These are phyloP conservation scores for Caenorhabditis imperialis DNA, from an alignment of 2,888 invertebrate species.

Conservation along the genomic window DNA sequence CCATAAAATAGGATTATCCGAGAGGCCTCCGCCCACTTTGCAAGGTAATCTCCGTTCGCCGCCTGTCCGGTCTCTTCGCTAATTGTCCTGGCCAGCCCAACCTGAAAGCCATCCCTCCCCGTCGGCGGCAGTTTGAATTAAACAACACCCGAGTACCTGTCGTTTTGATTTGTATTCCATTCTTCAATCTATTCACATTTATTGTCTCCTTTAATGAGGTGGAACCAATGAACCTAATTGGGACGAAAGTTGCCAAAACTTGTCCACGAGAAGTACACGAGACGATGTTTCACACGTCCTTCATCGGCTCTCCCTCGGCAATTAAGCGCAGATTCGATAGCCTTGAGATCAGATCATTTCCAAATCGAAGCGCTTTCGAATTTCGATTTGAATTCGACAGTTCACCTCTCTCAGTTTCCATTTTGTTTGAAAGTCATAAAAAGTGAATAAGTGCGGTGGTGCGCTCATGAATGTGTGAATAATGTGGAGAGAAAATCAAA, in stretches of 20 bases:
- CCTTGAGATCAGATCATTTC: conserved; percentile 25
- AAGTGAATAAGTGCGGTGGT: too few relatives aligned
- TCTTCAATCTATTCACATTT: conserved; percentile 1
- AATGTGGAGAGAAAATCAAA: conserved; percentile 12
- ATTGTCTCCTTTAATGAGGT: conserved; percentile 41
- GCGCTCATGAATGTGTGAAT: not conserved
- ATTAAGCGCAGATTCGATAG: conserved; percentile 16
- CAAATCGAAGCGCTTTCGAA: conserved; percentile 17
- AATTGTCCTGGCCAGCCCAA: conserved; percentile 36
- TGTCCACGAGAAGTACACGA: too few relatives aligned
- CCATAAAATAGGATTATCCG: too few relatives aligned
- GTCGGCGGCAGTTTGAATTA: conserved; percentile 19
- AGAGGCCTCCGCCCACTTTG: too few relatives aligned
- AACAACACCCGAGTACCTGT: not conserved
- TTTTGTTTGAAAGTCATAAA: conserved; percentile 8
- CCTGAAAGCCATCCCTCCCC: too few relatives aligned
- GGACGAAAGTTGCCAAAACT: not conserved
- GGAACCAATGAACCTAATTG: conserved; percentile 28
- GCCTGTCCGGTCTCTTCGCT: conserved; percentile 29
- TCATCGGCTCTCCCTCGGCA: not conserved
- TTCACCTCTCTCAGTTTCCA: conserved; percentile 2
- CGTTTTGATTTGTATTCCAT: not conserved
- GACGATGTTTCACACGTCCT: too few relatives aligned
- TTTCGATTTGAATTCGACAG: conserved; percentile 7
- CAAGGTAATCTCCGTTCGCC: conserved; percentile 8